Conservation (phyloP, 2,888 invertebrate genomes). For the Hyalella azteca region DNA sequence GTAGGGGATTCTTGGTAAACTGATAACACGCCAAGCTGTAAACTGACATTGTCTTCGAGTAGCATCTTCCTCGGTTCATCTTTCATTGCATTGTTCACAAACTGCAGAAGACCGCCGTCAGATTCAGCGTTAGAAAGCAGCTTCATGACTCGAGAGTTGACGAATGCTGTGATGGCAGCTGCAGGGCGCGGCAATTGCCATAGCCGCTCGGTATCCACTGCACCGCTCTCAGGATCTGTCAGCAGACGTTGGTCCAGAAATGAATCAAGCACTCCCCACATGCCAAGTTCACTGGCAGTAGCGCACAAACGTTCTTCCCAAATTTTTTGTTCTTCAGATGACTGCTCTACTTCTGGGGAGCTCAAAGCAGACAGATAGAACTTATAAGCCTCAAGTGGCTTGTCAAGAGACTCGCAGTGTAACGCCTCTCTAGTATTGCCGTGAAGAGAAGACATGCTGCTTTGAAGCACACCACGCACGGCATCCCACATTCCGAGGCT, state of each 20-base stretch:
- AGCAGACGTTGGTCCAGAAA: slow-evolving; percentile 49
- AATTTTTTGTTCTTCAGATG: slow-evolving; percentile 43
- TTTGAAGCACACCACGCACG: slow-evolving; percentile 49
- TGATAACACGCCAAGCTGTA: slow-evolving; percentile 49
- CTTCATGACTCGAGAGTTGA: slow-evolving; percentile 55
- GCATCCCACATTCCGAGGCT: slow-evolving; percentile 54
- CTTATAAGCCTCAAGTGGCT: slow-evolving; percentile 45
- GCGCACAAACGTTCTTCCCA: slow-evolving; percentile 53
- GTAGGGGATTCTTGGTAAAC: slow-evolving; percentile 49
- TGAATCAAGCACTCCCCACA: slow-evolving; percentile 52
- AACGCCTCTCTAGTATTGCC: slow-evolving; percentile 45
- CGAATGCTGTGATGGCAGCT: slow-evolving; percentile 42
- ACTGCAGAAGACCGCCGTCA: slow-evolving; percentile 46
- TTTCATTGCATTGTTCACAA: slow-evolving; percentile 41
- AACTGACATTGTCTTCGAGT: slow-evolving; percentile 44
- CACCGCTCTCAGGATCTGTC: slow-evolving; percentile 18
- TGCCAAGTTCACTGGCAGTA: slow-evolving; percentile 52
- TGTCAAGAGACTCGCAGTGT: slow-evolving; percentile 47
- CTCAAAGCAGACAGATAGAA: slow-evolving; percentile 45
- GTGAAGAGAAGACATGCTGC: slow-evolving; percentile 46
- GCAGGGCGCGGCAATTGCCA: slow-evolving; percentile 49
- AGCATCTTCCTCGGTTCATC: slow-evolving; percentile 37
- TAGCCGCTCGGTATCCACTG: slow-evolving; percentile 39
- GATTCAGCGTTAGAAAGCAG: slow-evolving; percentile 47
- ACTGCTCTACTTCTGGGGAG: slow-evolving; percentile 38